Base-by-base conservation (phyloP, 2,797 vertebrate genomes). In the Taenioides sp. region DNA sequence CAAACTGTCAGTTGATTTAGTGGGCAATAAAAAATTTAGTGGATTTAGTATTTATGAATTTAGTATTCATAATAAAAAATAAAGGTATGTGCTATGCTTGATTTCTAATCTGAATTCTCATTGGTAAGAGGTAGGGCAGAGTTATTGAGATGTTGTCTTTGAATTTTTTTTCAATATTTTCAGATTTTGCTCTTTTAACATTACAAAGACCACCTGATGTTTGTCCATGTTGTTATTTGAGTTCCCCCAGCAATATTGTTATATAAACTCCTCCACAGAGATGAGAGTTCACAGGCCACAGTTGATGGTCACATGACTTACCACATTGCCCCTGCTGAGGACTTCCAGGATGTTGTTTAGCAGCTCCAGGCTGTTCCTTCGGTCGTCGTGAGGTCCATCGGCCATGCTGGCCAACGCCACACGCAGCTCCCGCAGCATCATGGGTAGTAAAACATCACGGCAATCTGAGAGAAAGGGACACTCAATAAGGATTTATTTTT, bases 301-400 rank as follows among this genome's bases (percentile, higher is more conserved):
- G 18, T 43, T 7, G 28, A 60, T 16, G 54, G 17, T 17, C 17
- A 18, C 23, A 66, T 37, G 20, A 92, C 97, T 96, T 83, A 99
- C 98, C 93, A 90, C 90, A 0, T 95, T 95, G 69, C 94, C 92
- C 73, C 87, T 85, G 91, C 97, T 98, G 70, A 99, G 96, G 78
- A 98, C 97, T 85, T 99, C 96, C 85, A 99, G 87, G 69, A 99
- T 97, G 84, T 97, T 98, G 72, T 97, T 95, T 74, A 99, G 96
- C 52, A 99, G 92, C 78, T 97, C 96, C 25, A 99, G 90, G 47
- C 97, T 97, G 82, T 94, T 93, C 58, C 84, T 86, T 64, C 92
- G 90, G 66, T 94, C 94, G 6, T 94, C 94, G 2, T 93, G 91
- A 31, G 86, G 90, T 16, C 91, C 92, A 0, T 92, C 91, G 2